Conservation (phyloP, 2,113 vertebrate species). For the Nettapus auritus region DNA sequence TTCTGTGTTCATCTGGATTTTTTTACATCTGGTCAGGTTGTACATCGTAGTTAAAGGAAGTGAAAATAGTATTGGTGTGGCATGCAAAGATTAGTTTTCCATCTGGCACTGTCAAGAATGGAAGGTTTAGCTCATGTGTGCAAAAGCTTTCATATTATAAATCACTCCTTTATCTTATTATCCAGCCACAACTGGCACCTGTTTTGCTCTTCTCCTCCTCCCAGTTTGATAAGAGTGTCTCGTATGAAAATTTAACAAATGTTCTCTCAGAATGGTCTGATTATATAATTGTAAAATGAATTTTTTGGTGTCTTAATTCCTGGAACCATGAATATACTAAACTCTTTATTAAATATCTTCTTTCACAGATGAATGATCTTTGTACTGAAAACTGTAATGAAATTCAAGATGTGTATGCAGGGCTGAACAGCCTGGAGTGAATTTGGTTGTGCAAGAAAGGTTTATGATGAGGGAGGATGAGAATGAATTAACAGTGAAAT, state of each 20-base stretch:
- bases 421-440: conserved; percentile 53
- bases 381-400: conserved; percentile 45
- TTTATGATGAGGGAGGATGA: conserved; percentile 67
- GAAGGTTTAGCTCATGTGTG: background rate
- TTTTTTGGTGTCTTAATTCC: background rate
- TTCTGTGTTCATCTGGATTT: background rate
- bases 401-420: conserved; percentile 43
- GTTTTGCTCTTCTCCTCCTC: background rate
- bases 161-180: background rate
- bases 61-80: background rate
- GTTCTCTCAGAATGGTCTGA: background rate
- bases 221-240: background rate
- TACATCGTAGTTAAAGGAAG: background rate
- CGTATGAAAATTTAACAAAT: background rate
- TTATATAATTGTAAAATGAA: background rate
- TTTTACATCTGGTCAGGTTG: background rate
- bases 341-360: conserved; percentile 45
- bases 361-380: background rate
- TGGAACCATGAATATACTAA: background rate
- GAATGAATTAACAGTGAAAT: conserved; percentile 67
- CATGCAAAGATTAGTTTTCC: background rate
- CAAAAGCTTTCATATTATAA: background rate
- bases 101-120: background rate
- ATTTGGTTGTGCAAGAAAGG: conserved; percentile 65
- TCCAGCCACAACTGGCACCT: background rate